Base-by-base conservation (phyloP, 2,888 invertebrate genomes). In the Polietes domitor region DNA sequence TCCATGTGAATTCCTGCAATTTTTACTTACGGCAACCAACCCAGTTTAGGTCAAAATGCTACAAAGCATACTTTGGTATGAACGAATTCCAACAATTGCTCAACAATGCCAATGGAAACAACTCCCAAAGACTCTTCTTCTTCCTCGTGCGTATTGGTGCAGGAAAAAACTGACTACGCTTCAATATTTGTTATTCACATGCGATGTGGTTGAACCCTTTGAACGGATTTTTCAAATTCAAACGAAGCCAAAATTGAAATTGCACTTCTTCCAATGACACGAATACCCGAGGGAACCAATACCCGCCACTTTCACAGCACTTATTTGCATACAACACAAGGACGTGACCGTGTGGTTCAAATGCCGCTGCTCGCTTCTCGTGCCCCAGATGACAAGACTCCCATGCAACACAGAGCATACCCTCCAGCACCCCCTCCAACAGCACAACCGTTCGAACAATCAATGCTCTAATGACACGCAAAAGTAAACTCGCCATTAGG, bases 381-480 rank as follows among this genome's bases (percentile, higher is more conserved):
- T 2, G 50, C 53, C 17, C 17, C 58, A 15, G 58, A 26, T 58
- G 58, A 58, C 26, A 26, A 58, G 24, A 58, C 26, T 58, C 26
- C 58, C 58, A 58, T 24, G 58, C 58, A 5, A 21, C 9, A 10
- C 24, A 55, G 26, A 15, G 3, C 15, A 58, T 10, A 12, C 6
- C 24, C 26, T 1, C 12, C 55, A 19, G 17, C 50, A 17, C 10
- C 55, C 55, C 21, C 55, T 26, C 24, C 26, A 24, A 4, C 58
- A 12, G 58, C 24, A 43, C 53, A 71, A 70, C 28, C 68, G 53
- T 15, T 12, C 6, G 50, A 83, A 76, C 77, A 83, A 83, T 79
- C 72, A 83, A 73, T 80, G 79, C 61, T 58, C 41, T 83, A 80
- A 83, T 83, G 76, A 77, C 83, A 80, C 76, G 79, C 83, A 80